phyloP scores from a whole-genome alignment of 2,888 invertebrate genomes.

The Mythimna pallens region DNA sequence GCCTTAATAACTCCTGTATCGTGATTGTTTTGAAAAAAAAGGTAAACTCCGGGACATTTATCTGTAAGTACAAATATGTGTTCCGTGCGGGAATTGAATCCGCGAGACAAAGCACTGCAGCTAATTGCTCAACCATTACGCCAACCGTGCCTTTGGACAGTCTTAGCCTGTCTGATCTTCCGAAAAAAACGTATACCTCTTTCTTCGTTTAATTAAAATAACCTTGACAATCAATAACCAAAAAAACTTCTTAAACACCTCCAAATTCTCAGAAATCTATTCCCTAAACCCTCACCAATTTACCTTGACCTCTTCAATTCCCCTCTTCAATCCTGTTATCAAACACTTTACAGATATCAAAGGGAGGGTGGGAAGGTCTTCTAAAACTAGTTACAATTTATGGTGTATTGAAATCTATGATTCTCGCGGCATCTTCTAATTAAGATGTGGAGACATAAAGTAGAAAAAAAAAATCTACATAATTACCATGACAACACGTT shows the following conservation, averaged over 20 bases:
- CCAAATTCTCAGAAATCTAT: slow-evolving; percentile 62
- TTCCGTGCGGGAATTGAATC: too few relatives aligned
- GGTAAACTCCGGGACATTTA: too few relatives aligned
- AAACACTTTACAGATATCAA: background rate
- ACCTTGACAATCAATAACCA: background rate
- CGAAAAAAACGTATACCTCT: background rate
- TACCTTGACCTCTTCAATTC: slow-evolving; percentile 15
- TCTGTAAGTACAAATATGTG: too few relatives aligned
- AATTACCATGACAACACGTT: slow-evolving; percentile 71
- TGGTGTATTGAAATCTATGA: slow-evolving; percentile 63
- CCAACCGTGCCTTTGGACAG: background rate
- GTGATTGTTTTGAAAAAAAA: too few relatives aligned
- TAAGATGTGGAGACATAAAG: slow-evolving; percentile 64
- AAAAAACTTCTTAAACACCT: slow-evolving; percentile 19
- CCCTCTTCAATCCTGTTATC: background rate
- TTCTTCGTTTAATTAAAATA: background rate
- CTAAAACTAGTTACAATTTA: slow-evolving; percentile 50
- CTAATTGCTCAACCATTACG: too few relatives aligned
- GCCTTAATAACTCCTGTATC: too few relatives aligned
- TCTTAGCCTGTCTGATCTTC: background rate
- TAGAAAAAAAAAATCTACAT: slow-evolving; percentile 52
- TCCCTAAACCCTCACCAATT: slow-evolving; percentile 17
- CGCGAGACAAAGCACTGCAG: too few relatives aligned
- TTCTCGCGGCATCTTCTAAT: slow-evolving; percentile 71
- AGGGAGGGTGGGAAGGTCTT: slow-evolving; percentile 22